Evolutionary conservation across 2,113 vertebrate genomes (phyloP).

Genomic region (Notothenia coriiceps): DNA sequence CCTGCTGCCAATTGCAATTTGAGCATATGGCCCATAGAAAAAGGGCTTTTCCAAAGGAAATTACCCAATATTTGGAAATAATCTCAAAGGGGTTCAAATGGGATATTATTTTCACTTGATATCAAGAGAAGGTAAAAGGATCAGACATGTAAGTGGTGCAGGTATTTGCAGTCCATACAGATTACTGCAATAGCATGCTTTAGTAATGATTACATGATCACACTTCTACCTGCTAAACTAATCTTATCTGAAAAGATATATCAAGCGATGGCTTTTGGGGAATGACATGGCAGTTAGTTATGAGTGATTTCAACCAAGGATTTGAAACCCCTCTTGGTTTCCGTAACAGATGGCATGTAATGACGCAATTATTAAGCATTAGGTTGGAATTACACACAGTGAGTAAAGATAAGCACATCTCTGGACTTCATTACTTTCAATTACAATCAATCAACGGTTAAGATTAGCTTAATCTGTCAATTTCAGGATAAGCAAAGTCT

Average conservation of each 20-base stretch:
- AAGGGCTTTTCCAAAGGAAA: conserved; percentile 51
- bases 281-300: conserved; percentile 20
- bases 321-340: conserved; percentile 35
- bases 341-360: conserved; percentile 62
- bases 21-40: conserved; percentile 61
- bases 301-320: conserved; percentile 19
- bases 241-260: conserved; percentile 14
- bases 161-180: conserved; percentile 29
- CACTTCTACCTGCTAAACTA: conserved; percentile 21
- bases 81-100: conserved; percentile 27
- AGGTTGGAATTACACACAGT: conserved; percentile 27
- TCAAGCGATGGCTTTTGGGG: conserved; percentile 21
- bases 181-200: neutral
- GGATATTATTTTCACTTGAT: conserved; percentile 32
- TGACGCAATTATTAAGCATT: conserved; percentile 63
- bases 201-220: conserved; percentile 46
- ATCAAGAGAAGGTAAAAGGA: conserved; percentile 15
- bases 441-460: conserved; percentile 52
- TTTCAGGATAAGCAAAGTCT: conserved; percentile 45
- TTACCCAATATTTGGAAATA: conserved; percentile 62
- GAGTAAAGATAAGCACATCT: conserved; percentile 51
- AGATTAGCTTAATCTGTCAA: conserved; percentile 49
- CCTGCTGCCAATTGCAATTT: conserved; percentile 47
- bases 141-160: conserved; percentile 3
- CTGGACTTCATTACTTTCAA: conserved; percentile 56